A percentile compares a stretch with the other conserved stretches of the same genome.
Conservation (phyloP, 2,113 vertebrate genomes). For the Eonycteris spelaea region DNA sequence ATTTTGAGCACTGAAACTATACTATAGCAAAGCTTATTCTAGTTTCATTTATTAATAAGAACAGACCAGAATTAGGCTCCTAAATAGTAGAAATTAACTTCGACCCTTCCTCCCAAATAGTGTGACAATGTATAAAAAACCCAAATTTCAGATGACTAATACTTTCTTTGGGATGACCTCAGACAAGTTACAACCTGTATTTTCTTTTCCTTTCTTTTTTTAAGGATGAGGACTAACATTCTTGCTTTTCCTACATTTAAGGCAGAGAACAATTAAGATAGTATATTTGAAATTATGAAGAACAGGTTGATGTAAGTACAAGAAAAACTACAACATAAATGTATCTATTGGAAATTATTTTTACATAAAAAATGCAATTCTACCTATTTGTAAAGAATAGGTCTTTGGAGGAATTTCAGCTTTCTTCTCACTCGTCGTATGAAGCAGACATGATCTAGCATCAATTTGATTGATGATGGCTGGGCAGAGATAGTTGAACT, state of each 20-base stretch:
- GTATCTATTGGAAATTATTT: not conserved
- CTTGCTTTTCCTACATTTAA: slow-evolving; percentile 28
- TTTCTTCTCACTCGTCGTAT: slow-evolving; percentile 81
- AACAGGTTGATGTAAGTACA: not conserved
- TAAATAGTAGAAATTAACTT: not conserved
- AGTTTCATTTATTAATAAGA: slow-evolving; percentile 2
- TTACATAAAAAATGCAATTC: not conserved
- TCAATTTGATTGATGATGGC: slow-evolving; percentile 96
- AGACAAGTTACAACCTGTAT: not conserved
- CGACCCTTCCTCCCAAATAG: not conserved
- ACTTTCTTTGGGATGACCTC: not conserved
- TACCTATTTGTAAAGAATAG: slow-evolving; percentile 87
- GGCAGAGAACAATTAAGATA: not conserved
- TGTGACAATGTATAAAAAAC: not conserved
- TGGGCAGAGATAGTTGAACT: slow-evolving; percentile 94
- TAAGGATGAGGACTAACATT: not conserved
- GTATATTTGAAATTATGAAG: not conserved
- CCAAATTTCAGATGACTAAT: not conserved
- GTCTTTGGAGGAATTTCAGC: slow-evolving; percentile 82
- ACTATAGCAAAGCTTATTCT: not conserved
- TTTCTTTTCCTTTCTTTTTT: not conserved
- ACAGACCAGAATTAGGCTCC: not conserved
- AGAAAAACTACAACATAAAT: slow-evolving; percentile 21
- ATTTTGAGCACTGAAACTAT: not conserved
- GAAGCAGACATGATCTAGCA: slow-evolving; percentile 87